Conservation (phyloP, 2,797 vertebrate genomes). For the Enteromius fasciolatus region DNA sequence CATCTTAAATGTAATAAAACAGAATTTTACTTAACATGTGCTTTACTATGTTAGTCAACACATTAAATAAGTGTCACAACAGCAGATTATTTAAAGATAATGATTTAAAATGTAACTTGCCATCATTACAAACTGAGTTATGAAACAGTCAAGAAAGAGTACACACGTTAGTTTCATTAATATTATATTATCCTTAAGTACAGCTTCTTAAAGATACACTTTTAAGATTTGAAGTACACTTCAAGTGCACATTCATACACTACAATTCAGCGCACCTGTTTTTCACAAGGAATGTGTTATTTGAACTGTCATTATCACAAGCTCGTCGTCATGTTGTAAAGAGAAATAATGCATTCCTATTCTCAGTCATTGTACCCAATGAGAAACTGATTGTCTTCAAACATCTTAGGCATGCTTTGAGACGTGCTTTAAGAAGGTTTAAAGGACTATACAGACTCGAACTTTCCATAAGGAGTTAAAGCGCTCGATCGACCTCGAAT, state of each 20-base stretch:
- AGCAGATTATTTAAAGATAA: background rate
- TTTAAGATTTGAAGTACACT: background rate
- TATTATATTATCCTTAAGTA: constrained; percentile 2
- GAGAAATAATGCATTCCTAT: constrained; percentile 30
- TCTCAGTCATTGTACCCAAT: constrained; percentile 19
- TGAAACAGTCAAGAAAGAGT: background rate
- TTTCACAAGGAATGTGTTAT: constrained; percentile 7
- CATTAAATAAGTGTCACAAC: background rate
- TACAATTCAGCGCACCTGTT: background rate
- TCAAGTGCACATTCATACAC: background rate
- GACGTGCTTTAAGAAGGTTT: constrained; percentile 46
- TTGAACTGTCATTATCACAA: constrained; percentile 7
- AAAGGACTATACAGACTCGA: constrained; percentile 40
- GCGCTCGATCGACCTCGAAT: constrained; percentile 1
- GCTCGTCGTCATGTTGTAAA: background rate
- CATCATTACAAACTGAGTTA: background rate
- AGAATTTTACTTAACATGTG: background rate
- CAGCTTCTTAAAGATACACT: background rate
- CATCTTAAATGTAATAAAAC: background rate
- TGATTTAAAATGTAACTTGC: background rate
- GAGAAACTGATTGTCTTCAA: constrained; percentile 51
- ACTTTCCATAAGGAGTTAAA: constrained; percentile 20
- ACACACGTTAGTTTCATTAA: constrained; percentile 2
- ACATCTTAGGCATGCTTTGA: constrained; percentile 57
- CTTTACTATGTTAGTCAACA: background rate